Base-by-base conservation (phyloP, 2,797 vertebrate genomes). In the Diglossa cyanea region DNA sequence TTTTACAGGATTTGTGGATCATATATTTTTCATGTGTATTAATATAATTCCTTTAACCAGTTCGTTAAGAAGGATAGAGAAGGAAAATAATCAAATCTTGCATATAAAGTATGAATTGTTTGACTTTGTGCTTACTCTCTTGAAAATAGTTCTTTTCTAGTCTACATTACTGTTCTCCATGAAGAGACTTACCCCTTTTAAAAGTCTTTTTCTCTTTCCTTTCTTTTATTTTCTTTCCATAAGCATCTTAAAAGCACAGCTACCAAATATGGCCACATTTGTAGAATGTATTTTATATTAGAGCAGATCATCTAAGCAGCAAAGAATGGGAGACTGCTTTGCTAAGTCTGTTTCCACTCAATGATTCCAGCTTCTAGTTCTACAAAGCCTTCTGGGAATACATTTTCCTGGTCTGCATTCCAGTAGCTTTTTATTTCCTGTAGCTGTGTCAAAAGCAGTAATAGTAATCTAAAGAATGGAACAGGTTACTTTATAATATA, bases 381-480 rank as follows among this genome's bases (percentile, higher is more conserved):
- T 96, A 96, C 95, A 98, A 97, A 97, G 83, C 76, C 97, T 97
- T 97, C 88, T 97, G 97, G 96, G 97, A 98, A 98, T 97, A 97
- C 86, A 90, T 95, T 97, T 97, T 97, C 96, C 97, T 35, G 65
- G 82, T 96, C 92, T 97, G 92, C 97, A 97, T 98, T 98, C 97
- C 97, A 97, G 96, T 97, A 98, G 96, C 94, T 83, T 96, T 98
- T 98, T 98, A 97, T 98, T 98, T 98, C 97, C 96, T 97, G 92
- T 97, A 95, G 93, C 95, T 96, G 72, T 97, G 96, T 98, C 97
- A 98, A 98, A 97, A 97, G 90, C 93, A 92, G 89, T 96, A 96
- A 97, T 87, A 97, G 72, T 83, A 95, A 95, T 92, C 91, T 88
- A 96, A 97, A 93, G 95, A 97, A 96, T 95, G 95, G 94, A 98